phyloP scores from a whole-genome alignment of 2,797 vertebrate species.

The Onychomys torridus region DNA sequence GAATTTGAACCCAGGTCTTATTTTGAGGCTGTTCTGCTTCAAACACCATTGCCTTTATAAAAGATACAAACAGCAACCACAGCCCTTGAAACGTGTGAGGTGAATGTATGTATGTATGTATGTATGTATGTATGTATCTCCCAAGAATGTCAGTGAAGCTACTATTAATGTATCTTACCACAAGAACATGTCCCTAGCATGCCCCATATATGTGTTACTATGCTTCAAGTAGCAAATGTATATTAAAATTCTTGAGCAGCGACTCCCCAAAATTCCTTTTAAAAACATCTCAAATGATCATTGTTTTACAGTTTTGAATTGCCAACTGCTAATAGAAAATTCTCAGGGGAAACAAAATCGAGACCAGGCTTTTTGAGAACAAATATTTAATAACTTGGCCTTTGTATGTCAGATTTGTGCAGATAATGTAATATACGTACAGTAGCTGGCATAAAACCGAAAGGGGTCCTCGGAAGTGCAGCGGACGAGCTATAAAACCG shows the following conservation, averaged over 20 bases:
- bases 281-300: background rate
- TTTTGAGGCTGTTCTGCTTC: background rate
- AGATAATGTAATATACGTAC: background rate
- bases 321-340: background rate
- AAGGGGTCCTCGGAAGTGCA: background rate
- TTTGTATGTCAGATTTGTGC: slow-evolving; percentile 2
- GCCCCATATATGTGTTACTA: background rate
- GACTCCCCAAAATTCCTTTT: background rate
- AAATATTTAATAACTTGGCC: slow-evolving; percentile 8
- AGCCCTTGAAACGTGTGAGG: background rate
- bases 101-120: background rate
- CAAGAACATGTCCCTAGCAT: background rate
- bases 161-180: background rate
- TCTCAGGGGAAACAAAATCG: background rate
- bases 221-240: background rate
- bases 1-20: slow-evolving; percentile 16
- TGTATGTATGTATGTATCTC: no score
- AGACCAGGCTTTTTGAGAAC: background rate
- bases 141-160: background rate
- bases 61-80: background rate
- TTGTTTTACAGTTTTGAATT: slow-evolving; percentile 34
- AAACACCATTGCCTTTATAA: background rate
- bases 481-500: background rate
- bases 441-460: background rate
- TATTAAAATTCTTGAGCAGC: slow-evolving; percentile 11